Evolutionary conservation across 2,113 vertebrate species (phyloP), one percentile per base, ranked within the genome.

Genomic region (Stegastes partitus): DNA sequence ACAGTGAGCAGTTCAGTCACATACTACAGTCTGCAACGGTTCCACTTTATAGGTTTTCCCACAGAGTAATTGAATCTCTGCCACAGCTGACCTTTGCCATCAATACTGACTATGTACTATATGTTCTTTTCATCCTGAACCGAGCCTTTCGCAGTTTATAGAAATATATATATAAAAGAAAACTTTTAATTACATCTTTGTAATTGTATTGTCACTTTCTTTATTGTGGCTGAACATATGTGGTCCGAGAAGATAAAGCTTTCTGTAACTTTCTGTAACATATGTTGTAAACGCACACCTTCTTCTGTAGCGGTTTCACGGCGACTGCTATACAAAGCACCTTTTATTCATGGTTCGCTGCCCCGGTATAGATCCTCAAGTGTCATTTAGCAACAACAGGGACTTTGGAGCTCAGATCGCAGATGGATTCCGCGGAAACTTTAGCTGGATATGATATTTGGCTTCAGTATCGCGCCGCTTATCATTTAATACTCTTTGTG

Each of bases 401-500:
- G 57, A 74, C 68, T 58, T n/a, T n/a, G 54, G 59, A 66, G 64
- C 74, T 81, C 74, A 78, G 71, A 79, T 85, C 42, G 72, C 42
- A 71, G 55, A 70, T 77, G 59, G 65, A 68, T 86, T 80, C 68
- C 31, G 54, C 6, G 11, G 44, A 67, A 71, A 70, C 61, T 77
- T 80, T 71, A 66, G 34, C 87, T 65, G 73, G 53, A 47, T 85
- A 45, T 73, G 56, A 68, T 79, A 63, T 68, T 83, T 68, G 68
- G 56, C 59, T 76, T 55, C 21, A 49, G 28, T 77, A 85, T 88
- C 79, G 76, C 51, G 61, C 63, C 57, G 37, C 71, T 91, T 87
- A 86, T 87, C 84, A 75, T 87, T 83, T 87, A 82, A 85, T 85
- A 79, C 69, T 51, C 75, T 86, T 86, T 87, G 75, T 86, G 82